These are phyloP conservation scores for Antidorcas marsupialis DNA, from an alignment of 2,113 vertebrate genomes.

Conservation along the genomic window DNA sequence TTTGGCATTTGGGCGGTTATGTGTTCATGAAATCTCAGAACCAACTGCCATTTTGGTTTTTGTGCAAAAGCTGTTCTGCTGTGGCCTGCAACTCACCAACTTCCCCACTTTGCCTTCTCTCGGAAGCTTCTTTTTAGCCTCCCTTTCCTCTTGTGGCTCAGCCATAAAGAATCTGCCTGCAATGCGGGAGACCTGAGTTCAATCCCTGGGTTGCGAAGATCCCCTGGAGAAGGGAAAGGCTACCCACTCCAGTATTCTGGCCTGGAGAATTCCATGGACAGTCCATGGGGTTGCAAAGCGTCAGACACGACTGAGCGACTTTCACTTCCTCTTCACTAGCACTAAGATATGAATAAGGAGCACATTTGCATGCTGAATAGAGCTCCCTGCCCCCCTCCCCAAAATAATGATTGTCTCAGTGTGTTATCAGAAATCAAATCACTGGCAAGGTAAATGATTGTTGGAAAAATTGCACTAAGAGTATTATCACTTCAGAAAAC, in stretches of 20 bases:
- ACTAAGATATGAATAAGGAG: background rate
- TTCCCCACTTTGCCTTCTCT: background rate
- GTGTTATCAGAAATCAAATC: background rate
- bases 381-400: background rate
- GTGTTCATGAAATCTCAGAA: slow-evolving; percentile 70
- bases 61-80: slow-evolving; percentile 28
- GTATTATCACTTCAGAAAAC: background rate
- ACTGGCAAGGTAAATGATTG: background rate
- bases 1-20: slow-evolving; percentile 71
- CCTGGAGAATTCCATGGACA: background rate
- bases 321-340: background rate
- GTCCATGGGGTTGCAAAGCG: background rate
- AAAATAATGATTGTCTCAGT: background rate
- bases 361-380: background rate
- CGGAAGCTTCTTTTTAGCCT: background rate
- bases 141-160: background rate
- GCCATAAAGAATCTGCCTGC: background rate
- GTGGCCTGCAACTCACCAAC: background rate
- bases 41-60: slow-evolving; percentile 78
- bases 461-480: background rate
- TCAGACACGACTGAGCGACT: background rate
- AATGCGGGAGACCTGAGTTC: background rate
- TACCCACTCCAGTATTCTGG: background rate
- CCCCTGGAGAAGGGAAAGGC: background rate
- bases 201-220: background rate